These are phyloP conservation scores for Drosophila limbata DNA, from an alignment of 2,888 invertebrate genomes.

Conservation along the genomic window DNA sequence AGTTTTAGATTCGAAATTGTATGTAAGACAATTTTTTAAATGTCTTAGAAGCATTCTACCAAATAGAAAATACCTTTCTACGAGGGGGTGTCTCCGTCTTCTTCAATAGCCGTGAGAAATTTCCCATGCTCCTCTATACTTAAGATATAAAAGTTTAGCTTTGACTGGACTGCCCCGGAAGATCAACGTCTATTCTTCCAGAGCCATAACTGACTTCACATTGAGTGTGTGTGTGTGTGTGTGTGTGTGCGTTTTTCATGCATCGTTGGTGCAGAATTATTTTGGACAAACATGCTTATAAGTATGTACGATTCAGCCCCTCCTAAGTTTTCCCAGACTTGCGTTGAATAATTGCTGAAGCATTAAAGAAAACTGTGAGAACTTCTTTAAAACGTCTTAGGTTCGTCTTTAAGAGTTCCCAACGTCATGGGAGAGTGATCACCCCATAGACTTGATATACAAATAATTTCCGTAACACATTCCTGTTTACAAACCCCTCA, in stretches of 20 bases:
- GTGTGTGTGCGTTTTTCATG: constrained; percentile 55
- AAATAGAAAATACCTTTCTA: not conserved
- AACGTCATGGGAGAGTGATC: constrained; percentile 84
- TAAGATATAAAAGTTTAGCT: constrained; percentile 29
- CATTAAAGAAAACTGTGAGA: constrained; percentile 71
- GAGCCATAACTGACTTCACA: constrained; percentile 19
- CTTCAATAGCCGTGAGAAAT: constrained; percentile 44
- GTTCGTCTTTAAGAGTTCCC: constrained; percentile 81
- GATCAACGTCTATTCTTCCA: constrained; percentile 19
- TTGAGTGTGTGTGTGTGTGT: constrained; percentile 21
- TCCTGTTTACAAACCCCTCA: constrained; percentile 20
- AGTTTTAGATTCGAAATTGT: not conserved
- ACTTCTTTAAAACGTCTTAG: constrained; percentile 67
- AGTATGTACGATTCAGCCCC: constrained; percentile 42
- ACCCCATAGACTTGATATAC: constrained; percentile 46
- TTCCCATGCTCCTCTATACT: constrained; percentile 48
- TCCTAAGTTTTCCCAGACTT: constrained; percentile 47
- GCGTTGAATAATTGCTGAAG: constrained; percentile 64
- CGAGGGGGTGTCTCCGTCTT: not conserved
- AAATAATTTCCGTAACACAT: constrained; percentile 43
- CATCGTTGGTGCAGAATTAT: constrained; percentile 59
- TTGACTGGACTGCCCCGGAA: constrained; percentile 15
- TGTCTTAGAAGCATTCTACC: not conserved
- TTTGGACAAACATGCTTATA: constrained; percentile 47
- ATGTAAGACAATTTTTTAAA: not conserved